phyloP scores from a whole-genome alignment of 2,888 invertebrate species.

The Pterostichus niger region DNA sequence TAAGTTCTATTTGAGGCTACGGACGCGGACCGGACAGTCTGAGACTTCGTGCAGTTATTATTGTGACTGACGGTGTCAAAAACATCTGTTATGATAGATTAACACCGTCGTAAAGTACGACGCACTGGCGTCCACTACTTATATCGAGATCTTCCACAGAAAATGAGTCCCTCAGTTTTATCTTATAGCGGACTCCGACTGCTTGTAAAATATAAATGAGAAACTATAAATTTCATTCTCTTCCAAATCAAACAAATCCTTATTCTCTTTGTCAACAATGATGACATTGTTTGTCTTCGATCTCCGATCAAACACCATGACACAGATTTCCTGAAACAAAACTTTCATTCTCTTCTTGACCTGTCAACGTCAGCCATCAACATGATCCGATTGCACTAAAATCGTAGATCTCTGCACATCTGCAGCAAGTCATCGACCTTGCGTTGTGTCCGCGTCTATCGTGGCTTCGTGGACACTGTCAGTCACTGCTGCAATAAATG shows the following conservation, averaged over 20 bases:
- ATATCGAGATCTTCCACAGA: too few relatives aligned
- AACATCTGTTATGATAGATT: conserved; percentile 66
- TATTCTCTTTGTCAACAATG: neutral
- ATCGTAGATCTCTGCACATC: conserved; percentile 26
- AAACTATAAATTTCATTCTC: too few relatives aligned
- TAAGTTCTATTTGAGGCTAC: conserved; percentile 31
- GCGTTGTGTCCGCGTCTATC: conserved; percentile 5
- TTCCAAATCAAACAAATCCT: neutral
- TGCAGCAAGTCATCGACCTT: conserved; percentile 26
- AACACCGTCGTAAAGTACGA: conserved; percentile 42
- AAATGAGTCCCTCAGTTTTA: too few relatives aligned
- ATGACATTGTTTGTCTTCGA: neutral
- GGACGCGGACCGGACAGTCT: conserved; percentile 11
- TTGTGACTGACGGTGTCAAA: conserved; percentile 63
- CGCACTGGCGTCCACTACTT: conserved; percentile 3
- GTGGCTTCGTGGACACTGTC: neutral
- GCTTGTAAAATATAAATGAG: too few relatives aligned
- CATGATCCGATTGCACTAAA: conserved; percentile 15
- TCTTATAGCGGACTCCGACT: too few relatives aligned
- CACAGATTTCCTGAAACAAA: conserved; percentile 34
- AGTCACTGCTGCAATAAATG: too few relatives aligned
- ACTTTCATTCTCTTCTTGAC: conserved; percentile 42
- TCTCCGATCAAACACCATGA: conserved; percentile 26
- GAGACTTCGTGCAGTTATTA: conserved; percentile 50
- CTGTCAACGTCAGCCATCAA: conserved; percentile 16